These are phyloP conservation scores for Gavia stellata DNA, from an alignment of 2,113 vertebrate genomes.

Conservation along the genomic window DNA sequence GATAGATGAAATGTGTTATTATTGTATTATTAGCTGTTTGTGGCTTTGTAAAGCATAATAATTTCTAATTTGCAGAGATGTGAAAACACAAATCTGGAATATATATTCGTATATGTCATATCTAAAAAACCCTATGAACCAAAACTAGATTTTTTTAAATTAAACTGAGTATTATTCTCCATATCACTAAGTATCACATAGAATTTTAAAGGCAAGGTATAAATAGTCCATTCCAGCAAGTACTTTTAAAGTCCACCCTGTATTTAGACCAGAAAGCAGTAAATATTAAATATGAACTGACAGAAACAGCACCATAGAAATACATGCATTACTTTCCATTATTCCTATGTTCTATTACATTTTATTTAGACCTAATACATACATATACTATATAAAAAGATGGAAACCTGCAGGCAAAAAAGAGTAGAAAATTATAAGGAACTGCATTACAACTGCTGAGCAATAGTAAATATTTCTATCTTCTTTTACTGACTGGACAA, in stretches of 20 bases:
- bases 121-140: not conserved
- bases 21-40: not conserved
- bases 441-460: not conserved
- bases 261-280: not conserved
- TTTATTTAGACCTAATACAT: not conserved
- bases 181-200: not conserved
- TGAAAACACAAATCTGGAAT: not conserved
- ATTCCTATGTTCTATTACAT: not conserved
- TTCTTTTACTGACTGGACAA: not conserved
- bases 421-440: not conserved
- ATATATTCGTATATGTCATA: not conserved
- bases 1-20: not conserved
- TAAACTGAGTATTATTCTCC: not conserved
- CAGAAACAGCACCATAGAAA: not conserved
- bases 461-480: not conserved
- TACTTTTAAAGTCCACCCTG: not conserved
- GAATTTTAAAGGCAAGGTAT: not conserved
- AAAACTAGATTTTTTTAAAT: not conserved
- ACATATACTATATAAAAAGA: not conserved
- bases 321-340: not conserved
- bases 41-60: not conserved
- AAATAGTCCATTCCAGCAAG: not conserved
- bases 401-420: not conserved
- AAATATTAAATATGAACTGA: not conserved
- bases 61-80: not conserved